These are phyloP conservation scores for Psylliodes chrysocephalus DNA, from an alignment of 2,888 invertebrate species.

Conservation along the genomic window DNA sequence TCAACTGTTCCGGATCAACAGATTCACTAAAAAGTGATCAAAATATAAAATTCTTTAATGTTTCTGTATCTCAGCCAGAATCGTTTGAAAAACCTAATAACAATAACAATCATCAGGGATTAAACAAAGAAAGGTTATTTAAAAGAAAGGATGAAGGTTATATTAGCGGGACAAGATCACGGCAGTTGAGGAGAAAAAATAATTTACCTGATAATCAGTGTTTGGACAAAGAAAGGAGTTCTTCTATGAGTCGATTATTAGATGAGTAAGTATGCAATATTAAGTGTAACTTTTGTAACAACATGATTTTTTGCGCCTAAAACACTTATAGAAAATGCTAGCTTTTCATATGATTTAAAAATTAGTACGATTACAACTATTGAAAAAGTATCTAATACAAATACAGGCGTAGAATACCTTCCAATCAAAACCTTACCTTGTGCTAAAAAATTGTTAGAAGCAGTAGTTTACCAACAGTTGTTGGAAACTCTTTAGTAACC, in stretches of 20 bases:
- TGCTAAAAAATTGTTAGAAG: too few species aligned
- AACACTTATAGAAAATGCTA: too few species aligned
- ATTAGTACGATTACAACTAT: too few species aligned
- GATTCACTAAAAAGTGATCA: conserved; percentile 52
- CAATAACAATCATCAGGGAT: not conserved
- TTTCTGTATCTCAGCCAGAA: conserved; percentile 2
- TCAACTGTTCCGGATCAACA: conserved; percentile 51
- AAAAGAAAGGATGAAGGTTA: conserved; percentile 72
- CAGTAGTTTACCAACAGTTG: too few species aligned
- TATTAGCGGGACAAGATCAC: conserved; percentile 71
- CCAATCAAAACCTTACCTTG: too few species aligned
- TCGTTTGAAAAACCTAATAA: conserved; percentile 20
- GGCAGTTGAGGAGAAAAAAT: conserved; percentile 70
- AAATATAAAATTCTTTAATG: conserved; percentile 22
- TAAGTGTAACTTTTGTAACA: not conserved
- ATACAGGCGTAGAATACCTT: too few species aligned
- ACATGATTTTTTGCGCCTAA: too few species aligned
- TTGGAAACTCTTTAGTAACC: too few species aligned
- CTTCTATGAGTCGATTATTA: conserved; percentile 84
- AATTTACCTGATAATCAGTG: conserved; percentile 61
- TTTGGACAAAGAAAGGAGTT: conserved; percentile 81
- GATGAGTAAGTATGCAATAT: conserved; percentile 72
- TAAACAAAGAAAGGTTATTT: conserved; percentile 65
- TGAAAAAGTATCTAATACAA: too few species aligned
- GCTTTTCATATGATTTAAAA: too few species aligned